phyloP scores from a whole-genome alignment of 2,888 invertebrate species.

The Cheiracanthium punctorium region DNA sequence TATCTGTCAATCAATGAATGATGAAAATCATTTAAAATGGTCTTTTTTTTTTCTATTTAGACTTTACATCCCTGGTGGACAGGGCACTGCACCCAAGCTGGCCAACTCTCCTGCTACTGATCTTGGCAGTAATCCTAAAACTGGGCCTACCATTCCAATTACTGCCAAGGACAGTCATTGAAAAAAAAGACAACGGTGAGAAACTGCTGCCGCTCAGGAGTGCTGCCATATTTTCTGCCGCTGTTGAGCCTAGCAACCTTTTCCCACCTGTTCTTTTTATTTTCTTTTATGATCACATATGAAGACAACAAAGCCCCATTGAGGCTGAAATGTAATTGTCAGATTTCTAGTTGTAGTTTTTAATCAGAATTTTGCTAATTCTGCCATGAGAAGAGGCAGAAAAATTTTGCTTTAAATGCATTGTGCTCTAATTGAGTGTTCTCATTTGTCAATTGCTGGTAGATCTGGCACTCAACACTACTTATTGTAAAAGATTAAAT shows the following conservation, averaged over 20 bases:
- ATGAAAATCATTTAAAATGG: too few relatives aligned
- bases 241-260: slow-evolving; percentile 51
- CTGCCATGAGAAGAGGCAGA: slow-evolving; percentile 66
- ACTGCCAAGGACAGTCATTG: slow-evolving; percentile 72
- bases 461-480: slow-evolving; percentile 16
- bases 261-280: slow-evolving; percentile 55
- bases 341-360: slow-evolving; percentile 58
- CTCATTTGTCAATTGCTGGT: slow-evolving; percentile 22
- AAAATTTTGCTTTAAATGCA: slow-evolving; percentile 21
- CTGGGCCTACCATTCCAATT: slow-evolving; percentile 70
- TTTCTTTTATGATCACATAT: slow-evolving; percentile 72
- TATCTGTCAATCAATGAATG: too few relatives aligned
- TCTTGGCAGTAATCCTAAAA: slow-evolving; percentile 72
- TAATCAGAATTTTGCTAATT: slow-evolving; percentile 64
- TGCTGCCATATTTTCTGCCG: slow-evolving; percentile 38
- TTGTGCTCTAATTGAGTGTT: slow-evolving; percentile 14
- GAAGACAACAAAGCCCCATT: slow-evolving; percentile 72
- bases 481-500: slow-evolving; percentile 27
- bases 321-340: slow-evolving; percentile 65
- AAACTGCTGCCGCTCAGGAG: slow-evolving; percentile 47
- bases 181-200: slow-evolving; percentile 55
- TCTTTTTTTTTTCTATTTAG: slow-evolving; percentile 43
- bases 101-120: slow-evolving; percentile 71
- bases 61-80: slow-evolving; percentile 67
- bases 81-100: slow-evolving; percentile 72